Base-by-base conservation (phyloP, 2,888 invertebrate genomes). In the Hydraecia micacea region DNA sequence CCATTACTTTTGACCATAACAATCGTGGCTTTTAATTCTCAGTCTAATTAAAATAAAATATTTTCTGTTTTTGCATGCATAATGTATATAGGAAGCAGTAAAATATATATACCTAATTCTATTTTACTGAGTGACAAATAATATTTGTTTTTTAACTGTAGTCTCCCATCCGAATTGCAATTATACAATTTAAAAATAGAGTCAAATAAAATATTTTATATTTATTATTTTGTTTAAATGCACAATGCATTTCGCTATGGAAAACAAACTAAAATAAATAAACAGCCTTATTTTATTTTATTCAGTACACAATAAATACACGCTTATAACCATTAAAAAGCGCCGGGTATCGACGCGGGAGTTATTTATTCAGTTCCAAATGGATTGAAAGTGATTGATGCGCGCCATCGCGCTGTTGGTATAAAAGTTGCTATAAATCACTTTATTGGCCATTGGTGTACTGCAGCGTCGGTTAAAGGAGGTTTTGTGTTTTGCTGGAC, bases 321-420 rank as follows among this genome's bases (percentile, higher is more conserved):
- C 73, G 75, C 73, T 80, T 73, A 84, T 84, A 83, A 83, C 81
- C 85, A 90, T 90, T 89, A 88, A 89, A 88, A 89, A 79, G 82
- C 80, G 80, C 67, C 77, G 82, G 80, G 84, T 87, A 87, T 89
- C 87, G 87, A 88, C 90, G 79, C 73, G 77, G 70, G 82, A 79
- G 86, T 89, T 89, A 89, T 90, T 89, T 89, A 88, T 90, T 87
- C 89, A 78, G 79, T 84, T 89, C 85, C 89, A 90, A 92, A 92
- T 92, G 92, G 91, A 87, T 87, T 83, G 91, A 86, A 86, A 90
- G 91, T 88, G 92, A 92, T 92, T 89, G 91, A 92, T 91, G 75
- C 65, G 60, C 71, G 67, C 80, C 67, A 73, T 82, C 63, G 82
- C 67, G 78, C 75, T 68, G 67, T 70, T 72, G 55, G 70, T 69